Evolutionary conservation across 92 coral and sea anemone genomes (phyloP), one percentile per base, ranked within the genome.

Genomic region (Zoanthus solanderi): DNA sequence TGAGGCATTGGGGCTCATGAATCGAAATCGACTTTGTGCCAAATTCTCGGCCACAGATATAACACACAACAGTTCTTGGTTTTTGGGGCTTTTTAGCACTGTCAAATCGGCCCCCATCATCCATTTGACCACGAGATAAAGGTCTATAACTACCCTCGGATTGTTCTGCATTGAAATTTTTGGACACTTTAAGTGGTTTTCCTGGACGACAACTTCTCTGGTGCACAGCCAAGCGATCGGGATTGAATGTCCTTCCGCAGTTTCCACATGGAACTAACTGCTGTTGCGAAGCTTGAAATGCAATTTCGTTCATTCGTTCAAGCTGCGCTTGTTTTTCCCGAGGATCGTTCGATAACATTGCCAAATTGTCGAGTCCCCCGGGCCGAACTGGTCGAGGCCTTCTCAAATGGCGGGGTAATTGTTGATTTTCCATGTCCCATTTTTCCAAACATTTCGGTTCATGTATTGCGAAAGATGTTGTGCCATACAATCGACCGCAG

Each of bases 21-120:
- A 97, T 97, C 2, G 96, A 76, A n/a, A 97, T 95, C 9, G 99
- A 97, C 69, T 94, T 92, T 13, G 96, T 92, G 65, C 99, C 99
- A 89, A 97, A 97, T 82, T 97, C 99, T 76, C 99, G 86, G 2
- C 99, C 99, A 90, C 99, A 97, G 42, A 97, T 97, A 79, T 94
- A 97, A 77, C 99, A 97, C 32, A 97, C 98, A 54, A 95, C 98
- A 5, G 99, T 92, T 32, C 92, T 88, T 10, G 99, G 99, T 82
- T 92, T 94, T 7, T 89, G 76, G 0, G 99, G 99, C 30, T 46
- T 72, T 56, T 75, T 85, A 7, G 92, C 80, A 53, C 90, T 95
- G 32, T 95, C 88, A 78, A 83, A 83, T 45, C 91, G 71, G 1
- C 89, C 89, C 18, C 84, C 61, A 53, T 78, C 83, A 48, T 81